Conservation (phyloP, 2,797 vertebrate genomes). For the Cynopterus sphinx region DNA sequence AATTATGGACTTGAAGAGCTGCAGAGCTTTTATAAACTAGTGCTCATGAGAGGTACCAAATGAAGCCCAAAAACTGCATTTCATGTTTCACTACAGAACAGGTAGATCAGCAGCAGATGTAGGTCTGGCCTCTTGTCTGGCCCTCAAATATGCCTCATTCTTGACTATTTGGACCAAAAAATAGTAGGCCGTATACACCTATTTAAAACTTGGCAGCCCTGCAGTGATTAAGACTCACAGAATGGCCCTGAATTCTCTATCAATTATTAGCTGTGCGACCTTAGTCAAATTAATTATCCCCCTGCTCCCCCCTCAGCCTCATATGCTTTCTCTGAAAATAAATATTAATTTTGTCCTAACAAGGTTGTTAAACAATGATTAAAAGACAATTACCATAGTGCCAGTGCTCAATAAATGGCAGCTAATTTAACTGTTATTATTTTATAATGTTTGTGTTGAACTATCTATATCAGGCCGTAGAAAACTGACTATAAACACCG, state of each 20-base stretch:
- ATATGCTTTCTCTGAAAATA: not conserved
- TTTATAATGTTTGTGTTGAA: not conserved
- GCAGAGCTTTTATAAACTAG: not conserved
- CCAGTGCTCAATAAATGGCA: not conserved
- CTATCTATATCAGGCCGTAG: not conserved
- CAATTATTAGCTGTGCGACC: not conserved
- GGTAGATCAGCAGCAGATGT: not conserved
- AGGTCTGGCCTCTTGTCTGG: not conserved
- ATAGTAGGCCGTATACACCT: not conserved
- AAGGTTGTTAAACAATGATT: not conserved
- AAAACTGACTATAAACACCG: not conserved
- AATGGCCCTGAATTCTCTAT: slow-evolving; percentile 35
- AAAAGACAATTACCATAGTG: slow-evolving; percentile 24
- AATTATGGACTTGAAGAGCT: slow-evolving; percentile 20
- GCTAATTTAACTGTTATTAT: slow-evolving; percentile 27
- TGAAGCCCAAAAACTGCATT: not conserved
- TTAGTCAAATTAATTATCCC: slow-evolving; percentile 36
- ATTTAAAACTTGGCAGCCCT: slow-evolving; percentile 10
- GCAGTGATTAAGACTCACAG: slow-evolving; percentile 22
- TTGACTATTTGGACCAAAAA: not conserved
- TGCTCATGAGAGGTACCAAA: not conserved
- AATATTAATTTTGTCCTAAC: not conserved
- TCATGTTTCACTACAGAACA: not conserved
- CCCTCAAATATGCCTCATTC: not conserved
- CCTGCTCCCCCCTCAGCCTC: not conserved